Evolutionary conservation across 2,113 vertebrate species (phyloP).

Genomic region (Nestor notabilis): DNA sequence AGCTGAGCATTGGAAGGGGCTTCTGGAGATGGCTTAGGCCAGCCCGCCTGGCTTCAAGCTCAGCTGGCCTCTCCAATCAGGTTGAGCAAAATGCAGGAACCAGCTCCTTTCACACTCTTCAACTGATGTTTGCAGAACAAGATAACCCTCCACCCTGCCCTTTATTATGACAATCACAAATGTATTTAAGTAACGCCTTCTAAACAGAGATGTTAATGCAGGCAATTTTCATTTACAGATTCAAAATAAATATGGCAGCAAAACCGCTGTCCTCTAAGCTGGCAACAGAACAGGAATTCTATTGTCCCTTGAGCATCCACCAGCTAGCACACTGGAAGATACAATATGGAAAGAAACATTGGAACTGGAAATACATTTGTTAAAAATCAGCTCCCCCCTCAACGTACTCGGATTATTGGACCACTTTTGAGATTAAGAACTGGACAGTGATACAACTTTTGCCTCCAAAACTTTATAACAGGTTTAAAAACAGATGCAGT

Average conservation of each 20-base stretch:
- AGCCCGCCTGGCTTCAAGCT: neutral
- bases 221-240: neutral
- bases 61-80: neutral
- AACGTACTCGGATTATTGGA: neutral
- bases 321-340: neutral
- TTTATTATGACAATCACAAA: neutral
- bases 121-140: neutral
- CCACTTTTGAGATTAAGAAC: neutral
- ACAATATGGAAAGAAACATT: neutral
- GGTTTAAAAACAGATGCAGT: neutral
- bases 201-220: neutral
- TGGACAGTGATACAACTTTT: neutral
- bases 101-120: neutral
- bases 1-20: neutral
- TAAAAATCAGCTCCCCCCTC: neutral
- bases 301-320: neutral
- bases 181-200: neutral
- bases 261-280: neutral
- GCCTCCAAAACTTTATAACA: neutral
- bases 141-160: neutral
- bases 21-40: neutral
- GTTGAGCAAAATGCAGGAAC: neutral
- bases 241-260: neutral
- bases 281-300: neutral
- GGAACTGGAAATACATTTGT: neutral